Base-by-base conservation (phyloP, 2,888 invertebrate species). In the Hemistola chrysoprasaria region DNA sequence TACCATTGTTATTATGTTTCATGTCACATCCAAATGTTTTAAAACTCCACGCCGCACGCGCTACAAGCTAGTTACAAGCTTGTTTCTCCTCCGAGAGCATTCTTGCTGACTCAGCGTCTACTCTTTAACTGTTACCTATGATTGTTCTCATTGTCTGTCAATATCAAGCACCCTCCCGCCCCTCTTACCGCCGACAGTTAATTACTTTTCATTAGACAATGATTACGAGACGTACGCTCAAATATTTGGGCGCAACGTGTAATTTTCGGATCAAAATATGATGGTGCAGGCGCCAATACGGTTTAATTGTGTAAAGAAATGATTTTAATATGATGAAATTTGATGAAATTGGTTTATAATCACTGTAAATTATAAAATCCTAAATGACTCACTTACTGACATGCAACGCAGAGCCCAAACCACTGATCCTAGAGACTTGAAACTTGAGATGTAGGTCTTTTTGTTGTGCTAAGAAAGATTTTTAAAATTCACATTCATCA, bases 71-170 rank as follows among this genome's bases (percentile, higher is more conserved):
- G 79, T 72, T 76, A 74, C 78, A 71, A 68, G 59, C 73, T 61
- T 71, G 80, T 77, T 71, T 66, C 70, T 62, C 68, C 16, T 16
- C 16, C 16, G 16, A 16, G 16, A 63, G 68, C 63, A 71, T 72
- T 70, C 59, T 65, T 72, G 87, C 86, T 84, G 85, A 85, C 75
- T 87, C 86, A 88, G 83, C 83, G 71, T 74, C 77, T 72, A 65
- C 78, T 80, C 75, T 82, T 80, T 81, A 83, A 79, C 78, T 81
- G 77, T 76, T 73, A 69, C 75, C 72, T 78, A 65, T 80, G 83
- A 85, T 86, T 86, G 85, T 86, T 85, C 81, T 78, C 83, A 78
- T 84, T 86, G 84, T 85, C 83, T 79, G 83, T 80, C 83, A 81
- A 79, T 76, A 74, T 35, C 32, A 44, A 41, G 42, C 53, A 40